Conservation (phyloP, 2,888 invertebrate species). For the Drosophila recens region DNA sequence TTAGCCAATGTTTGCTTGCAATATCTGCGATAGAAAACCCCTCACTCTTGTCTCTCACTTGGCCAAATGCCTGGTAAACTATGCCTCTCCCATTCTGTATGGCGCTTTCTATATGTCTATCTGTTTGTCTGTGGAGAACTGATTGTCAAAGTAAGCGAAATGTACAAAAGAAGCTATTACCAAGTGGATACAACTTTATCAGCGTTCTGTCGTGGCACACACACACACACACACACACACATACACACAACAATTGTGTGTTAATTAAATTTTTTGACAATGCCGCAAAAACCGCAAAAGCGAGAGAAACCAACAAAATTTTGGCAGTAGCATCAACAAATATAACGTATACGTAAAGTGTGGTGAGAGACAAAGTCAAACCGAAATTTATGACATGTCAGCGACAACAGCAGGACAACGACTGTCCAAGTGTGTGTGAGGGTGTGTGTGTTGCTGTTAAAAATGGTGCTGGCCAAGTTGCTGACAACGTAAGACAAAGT, state of each 20-base stretch:
- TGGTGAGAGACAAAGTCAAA: slow-evolving; percentile 54
- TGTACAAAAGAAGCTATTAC: slow-evolving; percentile 28
- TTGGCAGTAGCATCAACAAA: slow-evolving; percentile 43
- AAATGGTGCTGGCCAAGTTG: slow-evolving; percentile 66
- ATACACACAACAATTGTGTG: slow-evolving; percentile 55
- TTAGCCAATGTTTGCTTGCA: slow-evolving; percentile 36
- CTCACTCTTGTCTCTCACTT: not conserved
- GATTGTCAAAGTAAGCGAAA: slow-evolving; percentile 45
- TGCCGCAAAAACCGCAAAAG: slow-evolving; percentile 37
- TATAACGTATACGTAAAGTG: slow-evolving; percentile 35
- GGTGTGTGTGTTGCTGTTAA: slow-evolving; percentile 38
- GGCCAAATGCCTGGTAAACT: not conserved
- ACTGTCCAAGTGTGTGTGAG: slow-evolving; percentile 8
- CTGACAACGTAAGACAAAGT: slow-evolving; percentile 55
- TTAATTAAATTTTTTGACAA: slow-evolving; percentile 68
- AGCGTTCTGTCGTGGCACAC: slow-evolving; percentile 42
- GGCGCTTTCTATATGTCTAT: not conserved
- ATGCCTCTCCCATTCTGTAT: not conserved
- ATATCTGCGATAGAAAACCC: slow-evolving; percentile 41
- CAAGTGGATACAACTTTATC: slow-evolving; percentile 51
- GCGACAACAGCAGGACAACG: slow-evolving; percentile 37
- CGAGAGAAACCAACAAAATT: slow-evolving; percentile 15
- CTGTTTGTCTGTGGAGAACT: slow-evolving; percentile 31
- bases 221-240: slow-evolving; percentile 2
- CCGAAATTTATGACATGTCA: slow-evolving; percentile 69